Percentiles rank a stretch among this genome's conserved stretches.
Evolutionary conservation across 2,888 invertebrate genomes (phyloP).

Genomic region (Galerucella nymphaeae): DNA sequence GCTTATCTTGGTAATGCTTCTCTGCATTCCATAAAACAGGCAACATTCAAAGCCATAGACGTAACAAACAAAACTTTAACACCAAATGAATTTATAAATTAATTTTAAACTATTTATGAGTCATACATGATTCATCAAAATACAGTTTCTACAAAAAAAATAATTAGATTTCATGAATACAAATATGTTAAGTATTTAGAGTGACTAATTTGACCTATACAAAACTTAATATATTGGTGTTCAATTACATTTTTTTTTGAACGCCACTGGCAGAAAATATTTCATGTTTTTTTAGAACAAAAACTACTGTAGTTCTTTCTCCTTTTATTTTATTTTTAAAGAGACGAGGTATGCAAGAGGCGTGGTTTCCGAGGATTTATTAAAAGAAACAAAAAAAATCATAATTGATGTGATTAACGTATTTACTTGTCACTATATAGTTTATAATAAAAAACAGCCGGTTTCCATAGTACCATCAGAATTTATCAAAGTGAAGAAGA

Average conservation of each 20-base stretch:
- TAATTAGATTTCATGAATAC: neutral
- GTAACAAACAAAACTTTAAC: constrained; percentile 28
- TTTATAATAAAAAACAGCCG: constrained; percentile 27
- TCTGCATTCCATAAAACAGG: constrained; percentile 43
- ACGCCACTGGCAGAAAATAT: constrained; percentile 53
- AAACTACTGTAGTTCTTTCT: constrained; percentile 46
- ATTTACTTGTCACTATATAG: constrained; percentile 24
- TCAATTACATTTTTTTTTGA: neutral
- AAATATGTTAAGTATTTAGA: neutral
- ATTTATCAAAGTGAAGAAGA: constrained; percentile 13
- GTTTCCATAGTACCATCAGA: constrained; percentile 11
- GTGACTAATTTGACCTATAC: neutral
- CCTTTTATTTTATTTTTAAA: constrained; percentile 45
- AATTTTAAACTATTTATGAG: neutral
- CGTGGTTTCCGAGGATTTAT: constrained; percentile 40
- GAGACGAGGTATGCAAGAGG: constrained; percentile 42
- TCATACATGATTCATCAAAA: neutral
- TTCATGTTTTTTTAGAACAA: constrained; percentile 48
- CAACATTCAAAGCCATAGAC: constrained; percentile 50
- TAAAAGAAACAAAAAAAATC: constrained; percentile 38
- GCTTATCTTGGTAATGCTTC: constrained; percentile 40
- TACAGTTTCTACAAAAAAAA: neutral
- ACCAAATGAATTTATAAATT: constrained; percentile 3
- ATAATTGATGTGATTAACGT: constrained; percentile 33
- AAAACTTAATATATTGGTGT: constrained; percentile 1